Evolutionary conservation across 2,888 invertebrate genomes (phyloP).

Genomic region (Osedax frankpressi): DNA sequence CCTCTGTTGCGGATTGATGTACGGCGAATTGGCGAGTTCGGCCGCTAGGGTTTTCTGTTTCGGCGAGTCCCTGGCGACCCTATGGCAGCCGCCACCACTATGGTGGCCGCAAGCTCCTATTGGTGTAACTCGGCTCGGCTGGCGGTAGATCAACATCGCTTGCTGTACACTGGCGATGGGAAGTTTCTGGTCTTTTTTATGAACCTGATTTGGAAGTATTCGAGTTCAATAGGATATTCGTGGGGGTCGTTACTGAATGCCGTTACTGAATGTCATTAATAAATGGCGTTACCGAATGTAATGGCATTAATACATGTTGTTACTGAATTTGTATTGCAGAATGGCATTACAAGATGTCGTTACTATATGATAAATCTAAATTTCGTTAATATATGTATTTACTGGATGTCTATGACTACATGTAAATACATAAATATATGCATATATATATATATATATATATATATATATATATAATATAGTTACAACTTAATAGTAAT

Average conservation of each 20-base stretch:
- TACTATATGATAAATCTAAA: too few species aligned
- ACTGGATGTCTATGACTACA: too few species aligned
- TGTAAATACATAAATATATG: not conserved
- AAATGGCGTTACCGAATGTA: too few species aligned
- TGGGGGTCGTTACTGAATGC: too few species aligned
- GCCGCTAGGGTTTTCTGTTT: not conserved
- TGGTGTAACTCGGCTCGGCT: not conserved
- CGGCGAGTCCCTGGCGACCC: not conserved
- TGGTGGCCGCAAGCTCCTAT: not conserved
- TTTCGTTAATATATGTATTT: too few species aligned
- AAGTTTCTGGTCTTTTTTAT: not conserved
- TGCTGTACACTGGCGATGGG: not conserved
- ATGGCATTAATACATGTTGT: too few species aligned
- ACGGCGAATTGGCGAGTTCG: conserved; percentile 17
- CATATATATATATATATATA: not conserved
- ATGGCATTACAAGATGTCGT: too few species aligned
- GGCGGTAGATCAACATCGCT: not conserved
- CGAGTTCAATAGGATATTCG: too few species aligned
- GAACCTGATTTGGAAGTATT: not conserved
- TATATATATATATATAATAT: not conserved
- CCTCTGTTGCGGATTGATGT: not conserved
- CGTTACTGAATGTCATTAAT: too few species aligned
- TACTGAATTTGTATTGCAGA: too few species aligned
- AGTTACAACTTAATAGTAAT: too few species aligned
- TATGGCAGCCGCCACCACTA: not conserved